Evolutionary conservation across 2,888 invertebrate species (phyloP).

Genomic region (Pollenia amentaria): DNA sequence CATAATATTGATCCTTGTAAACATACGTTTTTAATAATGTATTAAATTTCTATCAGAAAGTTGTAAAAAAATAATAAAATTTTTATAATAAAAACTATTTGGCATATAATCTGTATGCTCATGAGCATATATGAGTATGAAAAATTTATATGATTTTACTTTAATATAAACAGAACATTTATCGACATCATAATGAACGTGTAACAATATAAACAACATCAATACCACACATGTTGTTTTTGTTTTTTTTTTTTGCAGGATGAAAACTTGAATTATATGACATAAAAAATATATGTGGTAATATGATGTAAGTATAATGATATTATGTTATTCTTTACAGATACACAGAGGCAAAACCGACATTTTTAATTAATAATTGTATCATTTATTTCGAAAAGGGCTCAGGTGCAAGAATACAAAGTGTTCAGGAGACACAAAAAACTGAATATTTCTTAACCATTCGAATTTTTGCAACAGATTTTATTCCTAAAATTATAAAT

Average conservation of each 20-base stretch:
- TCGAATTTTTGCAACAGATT: too few species aligned
- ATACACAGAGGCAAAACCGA: not conserved
- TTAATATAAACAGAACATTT: slow-evolving; percentile 5
- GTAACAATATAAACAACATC: not conserved
- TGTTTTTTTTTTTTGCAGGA: not conserved
- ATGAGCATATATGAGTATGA: not conserved
- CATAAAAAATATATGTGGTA: not conserved
- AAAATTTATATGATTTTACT: not conserved
- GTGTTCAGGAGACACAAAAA: too few species aligned
- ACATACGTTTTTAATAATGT: slow-evolving; percentile 67
- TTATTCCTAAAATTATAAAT: too few species aligned
- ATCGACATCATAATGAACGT: slow-evolving; percentile 1
- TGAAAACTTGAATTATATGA: slow-evolving; percentile 28
- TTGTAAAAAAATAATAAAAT: slow-evolving; percentile 22
- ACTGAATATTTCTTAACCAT: too few species aligned
- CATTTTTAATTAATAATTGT: too few species aligned
- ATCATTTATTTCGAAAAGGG: too few species aligned
- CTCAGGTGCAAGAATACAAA: too few species aligned
- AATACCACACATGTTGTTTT: not conserved
- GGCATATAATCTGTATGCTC: slow-evolving; percentile 21
- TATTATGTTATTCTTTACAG: slow-evolving; percentile 13
- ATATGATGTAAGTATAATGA: not conserved
- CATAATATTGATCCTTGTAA: slow-evolving; percentile 64
- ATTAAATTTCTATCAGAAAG: slow-evolving; percentile 61
- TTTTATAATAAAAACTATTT: slow-evolving; percentile 41